Evolutionary conservation across 2,888 invertebrate genomes (phyloP), one percentile per base, ranked within the genome.

Genomic region (Eutolmus rufibarbis): DNA sequence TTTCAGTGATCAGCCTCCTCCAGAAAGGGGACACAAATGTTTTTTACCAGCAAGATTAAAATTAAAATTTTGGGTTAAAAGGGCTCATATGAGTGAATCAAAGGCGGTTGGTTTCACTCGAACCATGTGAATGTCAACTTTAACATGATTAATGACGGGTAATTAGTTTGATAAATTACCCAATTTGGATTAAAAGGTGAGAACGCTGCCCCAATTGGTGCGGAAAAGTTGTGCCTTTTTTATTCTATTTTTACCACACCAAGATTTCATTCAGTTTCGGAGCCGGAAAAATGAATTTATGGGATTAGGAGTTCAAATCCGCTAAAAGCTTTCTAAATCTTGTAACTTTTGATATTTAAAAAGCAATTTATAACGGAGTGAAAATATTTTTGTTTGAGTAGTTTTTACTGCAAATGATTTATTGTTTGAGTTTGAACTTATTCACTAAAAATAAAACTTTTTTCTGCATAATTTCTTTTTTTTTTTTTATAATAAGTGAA

Each of bases 131-230:
- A 77, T 86, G 86, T 86, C 86, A 86, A 77, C 77, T 57, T 46
- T 37, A 7, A 56, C 90, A 91, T 90, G 90, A 90, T 90, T 90
- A 91, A 90, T 90, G 89, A 90, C 89, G 89, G 90, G 90, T 90
- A 90, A 90, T 90, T 90, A 90, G 89, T 87, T 90, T 90, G 91
- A 90, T 90, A 90, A 91, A 90, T 90, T 90, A 90, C 90, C 90
- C 89, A 90, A 90, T 90, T 91, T 91, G 90, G 86, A 87, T 88
- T 87, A 85, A 87, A 87, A 88, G 88, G 88, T 88, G 88, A 87
- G 88, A 88, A 87, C 86, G 78, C 77, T 74, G 31, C 84, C 87
- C 79, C 85, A 87, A 87, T 87, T 86, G 87, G 76, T 87, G 86
- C 87, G 79, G 78, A 81, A 81, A 86, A 78, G 78, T 82, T 82